These are phyloP conservation scores for Bufo bufo DNA, from an alignment of 2,113 vertebrate species.

Conservation along the genomic window DNA sequence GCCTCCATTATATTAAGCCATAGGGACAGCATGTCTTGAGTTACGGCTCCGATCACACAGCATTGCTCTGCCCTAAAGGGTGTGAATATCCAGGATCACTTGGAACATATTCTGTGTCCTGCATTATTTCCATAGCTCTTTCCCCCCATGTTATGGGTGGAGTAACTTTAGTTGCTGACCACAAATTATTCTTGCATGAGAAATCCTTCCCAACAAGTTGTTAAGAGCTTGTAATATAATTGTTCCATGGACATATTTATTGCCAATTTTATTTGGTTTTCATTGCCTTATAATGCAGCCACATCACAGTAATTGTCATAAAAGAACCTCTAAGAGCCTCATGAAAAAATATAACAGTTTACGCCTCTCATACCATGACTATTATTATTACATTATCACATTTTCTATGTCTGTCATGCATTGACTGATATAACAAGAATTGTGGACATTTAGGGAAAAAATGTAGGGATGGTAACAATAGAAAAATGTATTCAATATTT, in stretches of 20 bases:
- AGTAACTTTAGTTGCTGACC: not conserved
- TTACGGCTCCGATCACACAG: not conserved
- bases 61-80: not conserved
- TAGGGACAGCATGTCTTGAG: not conserved
- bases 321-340: not conserved
- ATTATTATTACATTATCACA: constrained; percentile 18
- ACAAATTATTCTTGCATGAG: not conserved
- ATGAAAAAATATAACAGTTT: constrained; percentile 21
- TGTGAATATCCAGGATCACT: not conserved
- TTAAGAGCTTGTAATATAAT: constrained; percentile 10
- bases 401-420: not conserved
- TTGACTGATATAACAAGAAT: not conserved
- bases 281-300: not conserved
- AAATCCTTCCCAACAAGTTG: not conserved
- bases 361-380: not conserved
- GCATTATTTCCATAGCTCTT: not conserved
- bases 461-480: not conserved
- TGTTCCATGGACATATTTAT: constrained; percentile 21
- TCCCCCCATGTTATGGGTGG: not conserved
- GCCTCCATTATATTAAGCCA: not conserved
- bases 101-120: not conserved
- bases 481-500: not conserved
- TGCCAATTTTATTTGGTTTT: constrained; percentile 29
- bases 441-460: not conserved
- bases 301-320: constrained; percentile 24